Percentiles rank a stretch among this genome's conserved stretches.
phyloP scores from a whole-genome alignment of 2,113 vertebrate species.

The Rhea americana region DNA sequence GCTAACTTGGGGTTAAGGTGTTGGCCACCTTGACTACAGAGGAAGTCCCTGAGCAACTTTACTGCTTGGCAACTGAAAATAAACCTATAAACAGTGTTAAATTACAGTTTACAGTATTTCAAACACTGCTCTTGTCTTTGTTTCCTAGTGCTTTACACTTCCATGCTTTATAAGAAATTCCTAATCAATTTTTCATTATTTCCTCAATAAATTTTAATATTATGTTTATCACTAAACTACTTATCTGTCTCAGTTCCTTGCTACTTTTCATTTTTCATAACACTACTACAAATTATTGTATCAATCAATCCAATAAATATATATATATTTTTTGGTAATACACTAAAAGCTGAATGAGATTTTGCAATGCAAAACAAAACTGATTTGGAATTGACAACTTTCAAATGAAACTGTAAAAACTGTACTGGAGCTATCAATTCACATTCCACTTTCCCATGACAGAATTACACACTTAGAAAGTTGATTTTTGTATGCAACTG shows the following conservation, averaged over 20 bases:
- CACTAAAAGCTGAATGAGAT: not conserved
- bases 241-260: too few species aligned
- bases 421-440: not conserved
- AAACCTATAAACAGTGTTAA: not conserved
- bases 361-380: not conserved
- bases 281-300: not conserved
- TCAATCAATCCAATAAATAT: not conserved
- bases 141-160: not conserved
- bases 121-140: not conserved
- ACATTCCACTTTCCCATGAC: not conserved
- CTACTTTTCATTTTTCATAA: not conserved
- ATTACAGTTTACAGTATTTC: not conserved
- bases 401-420: not conserved
- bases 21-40: not conserved
- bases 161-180: not conserved
- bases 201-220: not conserved
- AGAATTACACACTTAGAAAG: not conserved
- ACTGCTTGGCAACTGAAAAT: not conserved
- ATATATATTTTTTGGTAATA: not conserved
- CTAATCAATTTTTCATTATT: not conserved
- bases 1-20: not conserved
- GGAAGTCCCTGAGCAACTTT: not conserved
- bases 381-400: not conserved
- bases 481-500: not conserved
- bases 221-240: not conserved